A percentile compares a stretch with the other conserved stretches of the same genome.
Evolutionary conservation across 2,113 vertebrate species (phyloP).

Genomic region (Takifugu flavidus): DNA sequence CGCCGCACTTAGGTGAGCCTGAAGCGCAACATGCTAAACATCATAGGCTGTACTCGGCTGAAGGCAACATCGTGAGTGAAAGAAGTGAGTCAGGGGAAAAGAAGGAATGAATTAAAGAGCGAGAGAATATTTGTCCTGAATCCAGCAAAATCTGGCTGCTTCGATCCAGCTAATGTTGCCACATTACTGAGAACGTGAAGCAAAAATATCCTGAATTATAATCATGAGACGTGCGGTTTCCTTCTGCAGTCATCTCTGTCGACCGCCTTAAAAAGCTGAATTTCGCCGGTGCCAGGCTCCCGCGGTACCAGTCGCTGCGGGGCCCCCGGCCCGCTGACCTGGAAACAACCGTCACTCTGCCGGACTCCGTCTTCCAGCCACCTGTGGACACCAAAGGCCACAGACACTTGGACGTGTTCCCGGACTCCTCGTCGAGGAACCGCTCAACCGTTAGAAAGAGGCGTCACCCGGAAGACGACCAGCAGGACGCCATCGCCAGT

Average conservation of each 20-base stretch:
- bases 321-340: constrained; percentile 83
- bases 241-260: constrained; percentile 84
- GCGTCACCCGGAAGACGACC: constrained; percentile 75
- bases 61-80: too few species aligned
- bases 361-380: constrained; percentile 80
- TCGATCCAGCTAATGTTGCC: too few species aligned
- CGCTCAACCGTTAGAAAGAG: constrained; percentile 72
- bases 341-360: constrained; percentile 86
- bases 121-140: too few species aligned
- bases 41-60: too few species aligned
- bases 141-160: too few species aligned
- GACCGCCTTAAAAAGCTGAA: constrained; percentile 89
- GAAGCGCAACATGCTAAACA: too few species aligned
- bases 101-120: too few species aligned
- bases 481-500: constrained; percentile 85
- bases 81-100: too few species aligned
- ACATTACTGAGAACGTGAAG: neutral
- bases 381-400: constrained; percentile 68
- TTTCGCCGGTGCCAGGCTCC: constrained; percentile 83
- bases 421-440: constrained; percentile 63
- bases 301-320: constrained; percentile 81
- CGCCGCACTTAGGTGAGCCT: constrained; percentile 88
- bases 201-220: neutral
- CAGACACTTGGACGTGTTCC: constrained; percentile 61
- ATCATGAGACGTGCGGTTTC: neutral